A percentile compares a stretch with the other conserved stretches of the same genome.
Conservation (phyloP, 1,140 invertebrate genomes). For the Rhizoglyphus robini region DNA sequence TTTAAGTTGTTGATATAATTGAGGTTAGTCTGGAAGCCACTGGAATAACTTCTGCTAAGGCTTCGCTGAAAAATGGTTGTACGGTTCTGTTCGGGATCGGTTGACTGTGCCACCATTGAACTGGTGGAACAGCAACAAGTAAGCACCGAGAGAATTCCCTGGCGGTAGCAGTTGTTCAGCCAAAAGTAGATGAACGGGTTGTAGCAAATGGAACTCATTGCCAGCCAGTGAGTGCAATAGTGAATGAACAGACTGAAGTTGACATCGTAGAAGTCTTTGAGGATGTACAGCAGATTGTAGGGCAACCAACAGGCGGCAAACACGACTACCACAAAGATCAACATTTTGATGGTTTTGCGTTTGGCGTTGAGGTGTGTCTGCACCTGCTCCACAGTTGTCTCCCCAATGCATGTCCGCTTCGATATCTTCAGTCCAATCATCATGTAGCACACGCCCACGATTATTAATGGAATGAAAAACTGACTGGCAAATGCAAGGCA, state of each 20-base stretch:
- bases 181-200: constrained; percentile 93
- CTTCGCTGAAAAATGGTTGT: neutral
- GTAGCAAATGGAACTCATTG: constrained; percentile 89
- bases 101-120: neutral
- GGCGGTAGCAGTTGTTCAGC: constrained; percentile 95
- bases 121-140: constrained; percentile 19
- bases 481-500: constrained; percentile 38
- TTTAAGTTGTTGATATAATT: constrained; percentile 3
- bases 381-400: constrained; percentile 30
- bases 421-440: constrained; percentile 34
- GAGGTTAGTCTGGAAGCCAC: neutral
- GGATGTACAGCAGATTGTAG: constrained; percentile 32
- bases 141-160: constrained; percentile 69
- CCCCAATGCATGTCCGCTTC: constrained; percentile 25
- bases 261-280: constrained; percentile 41
- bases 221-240: constrained; percentile 78
- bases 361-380: constrained; percentile 29
- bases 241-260: constrained; percentile 47
- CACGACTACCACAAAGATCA: constrained; percentile 37
- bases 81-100: neutral
- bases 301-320: constrained; percentile 39
- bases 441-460: constrained; percentile 37
- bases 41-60: neutral
- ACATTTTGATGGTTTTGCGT: constrained; percentile 40
- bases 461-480: constrained; percentile 39